Base-by-base conservation (phyloP, 2,113 vertebrate genomes). In the Spilogale gracilis region DNA sequence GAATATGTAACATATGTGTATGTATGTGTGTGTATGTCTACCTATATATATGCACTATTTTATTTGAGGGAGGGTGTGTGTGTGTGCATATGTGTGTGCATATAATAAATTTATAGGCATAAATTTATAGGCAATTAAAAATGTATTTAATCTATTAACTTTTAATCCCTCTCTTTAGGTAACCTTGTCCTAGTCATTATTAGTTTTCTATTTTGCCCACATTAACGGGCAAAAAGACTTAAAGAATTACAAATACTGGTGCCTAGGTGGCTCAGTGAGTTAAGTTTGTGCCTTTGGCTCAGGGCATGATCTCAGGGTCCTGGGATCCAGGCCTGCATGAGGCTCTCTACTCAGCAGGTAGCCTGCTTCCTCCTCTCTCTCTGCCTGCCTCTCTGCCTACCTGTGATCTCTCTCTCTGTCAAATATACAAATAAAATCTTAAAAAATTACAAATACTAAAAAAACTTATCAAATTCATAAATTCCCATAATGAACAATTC, bases 11-110 rank as follows among this genome's bases (percentile, higher is more conserved):
- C 45, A 69, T 69, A 18, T 17, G 32, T 67, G 7, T 60, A 21
- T 14, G 9, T 32, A 5, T 16, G 11, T 32, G 25, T 27, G 27
- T 25, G 21, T 60, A 32, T 12, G 38, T 38, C 38, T 38, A 38
- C 38, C 38, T 38, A 27, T 48, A 84, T 43, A 45, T 4, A 38
- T 5, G 14, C 18, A 3, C 6, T 82, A 14, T 71, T 61, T 73
- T n/a, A 3, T 12, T 43, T 52, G 27, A 2, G 2, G 76, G 50
- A 11, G 0, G n/a, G 14, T 12, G 1, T 82, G 16, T 52, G 16
- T 16, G 11, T 56, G 52, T 54, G 52, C 14, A 13, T 54, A 2
- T 54, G 12, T 2, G 12, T 54, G 38, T 38, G 38, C 38, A 38
- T 38, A 38, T 38, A 38, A 38, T 38, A 38, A 6, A 89, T 74